Evolutionary conservation across 2,113 vertebrate species (phyloP), one percentile per base, ranked within the genome.

Genomic region (Lophius piscatorius): DNA sequence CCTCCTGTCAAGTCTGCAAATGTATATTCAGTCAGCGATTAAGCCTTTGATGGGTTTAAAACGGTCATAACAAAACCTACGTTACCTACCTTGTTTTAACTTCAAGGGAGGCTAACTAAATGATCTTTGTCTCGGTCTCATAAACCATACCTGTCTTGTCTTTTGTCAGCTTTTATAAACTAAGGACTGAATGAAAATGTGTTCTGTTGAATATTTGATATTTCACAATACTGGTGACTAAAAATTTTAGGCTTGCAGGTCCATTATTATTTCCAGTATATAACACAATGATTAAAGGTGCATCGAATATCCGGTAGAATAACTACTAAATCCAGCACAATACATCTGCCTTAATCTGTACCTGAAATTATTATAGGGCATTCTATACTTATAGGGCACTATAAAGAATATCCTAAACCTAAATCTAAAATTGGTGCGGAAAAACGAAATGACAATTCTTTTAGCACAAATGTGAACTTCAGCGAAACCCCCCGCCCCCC

Each of bases 21-120:
- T 76, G 60, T 63, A 66, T 35, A 69, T 70, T 77, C 70, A 55
- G 81, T 81, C 51, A 36, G 48, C 4, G 14, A 17, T 41, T 7
- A n/a, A n/a, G n/a, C 50, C 54, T 66, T 50, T 64, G 46, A 63
- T 20, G 39, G 38, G 39, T 58, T 76, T 57, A 56, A 59, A 63
- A 38, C 4, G 41, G 35, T 47, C 58, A 47, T 51, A 14, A 16
- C 35, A 71, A 69, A 67, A 44, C 12, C 26, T 62, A 28, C 34
- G 24, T 49, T 31, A 44, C 45, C 55, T 38, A 14, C 17, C 22
- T 26, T 45, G 42, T 14, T 68, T 66, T 46, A 50, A 59, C 33
- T 62, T 47, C 26, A 69, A 28, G 6, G 21, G 24, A 36, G 20
- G 11, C 31, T 33, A 39, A 50, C 33, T 60, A 63, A 57, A 21